Base-by-base conservation (phyloP, 2,888 invertebrate genomes). In the Drosophila putrida region DNA sequence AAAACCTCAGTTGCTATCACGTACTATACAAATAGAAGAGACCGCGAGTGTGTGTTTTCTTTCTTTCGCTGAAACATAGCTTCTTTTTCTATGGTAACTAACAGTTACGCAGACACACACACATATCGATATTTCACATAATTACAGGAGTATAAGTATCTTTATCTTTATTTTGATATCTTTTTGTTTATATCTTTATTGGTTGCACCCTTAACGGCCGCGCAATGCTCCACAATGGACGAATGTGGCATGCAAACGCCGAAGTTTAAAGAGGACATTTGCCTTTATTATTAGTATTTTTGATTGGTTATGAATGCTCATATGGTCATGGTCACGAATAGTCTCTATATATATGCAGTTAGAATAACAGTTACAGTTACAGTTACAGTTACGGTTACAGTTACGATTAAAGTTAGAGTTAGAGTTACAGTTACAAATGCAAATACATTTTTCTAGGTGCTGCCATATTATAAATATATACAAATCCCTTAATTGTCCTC, bases 171-270 rank as follows among this genome's bases (percentile, higher is more conserved):
- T 2, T 3, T 20, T 20, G 2, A 20, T 20, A 20, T 20, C 20
- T 20, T 20, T 20, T 20, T 20, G 1, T 20, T 20, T 20, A 20
- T 28, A 9, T 31, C 10, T 31, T 47, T 15, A 10, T 31, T 49
- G 35, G 4, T 61, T 58, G 65, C 76, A 73, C 70, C 74, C 67
- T 66, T 50, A 58, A 63, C 35, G 58, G 81, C 74, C 83, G 84
- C 89, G 83, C 81, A 35, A 28, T n/a, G 71, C 82, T 84, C 68
- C 90, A 90, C 88, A 89, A 89, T 89, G 81, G 90, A 79, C 82
- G 55, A 75, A 77, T 59, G 55, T 74, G 79, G 65, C 62, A 72
- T 71, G 69, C 79, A 82, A 78, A 63, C 63, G 72, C 70, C 82
- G 39, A 64, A 59, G 49, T 47, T 68, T 8, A 36, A 47, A 64